A percentile compares a stretch with the other conserved stretches of the same genome.
Conservation (phyloP, 2,888 invertebrate species). For the Drosophila yooni region DNA sequence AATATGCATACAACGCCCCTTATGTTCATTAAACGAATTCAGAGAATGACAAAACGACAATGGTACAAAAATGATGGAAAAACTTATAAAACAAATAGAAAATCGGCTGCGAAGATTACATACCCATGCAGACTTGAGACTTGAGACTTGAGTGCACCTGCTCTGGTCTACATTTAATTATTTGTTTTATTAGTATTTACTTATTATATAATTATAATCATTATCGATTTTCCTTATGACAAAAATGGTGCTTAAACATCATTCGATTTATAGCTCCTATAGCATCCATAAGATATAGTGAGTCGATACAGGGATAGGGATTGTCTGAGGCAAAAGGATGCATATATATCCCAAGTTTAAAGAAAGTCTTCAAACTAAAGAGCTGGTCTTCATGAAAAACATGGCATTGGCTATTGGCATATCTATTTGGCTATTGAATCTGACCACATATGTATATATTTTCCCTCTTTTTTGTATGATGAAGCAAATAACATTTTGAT, state of each 20-base stretch:
- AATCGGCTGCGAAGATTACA: background rate
- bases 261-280: background rate
- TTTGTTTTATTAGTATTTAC: background rate
- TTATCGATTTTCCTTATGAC: background rate
- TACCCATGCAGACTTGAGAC: background rate
- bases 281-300: background rate
- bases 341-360: background rate
- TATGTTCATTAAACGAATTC: background rate
- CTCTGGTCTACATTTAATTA: background rate
- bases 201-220: no score
- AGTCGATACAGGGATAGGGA: background rate
- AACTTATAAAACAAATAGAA: background rate
- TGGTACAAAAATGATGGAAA: background rate
- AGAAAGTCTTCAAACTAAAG: background rate
- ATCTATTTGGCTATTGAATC: rapidly evolving
- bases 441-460: background rate
- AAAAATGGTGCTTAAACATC: rapidly evolving
- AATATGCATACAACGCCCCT: slow-evolving; percentile 1
- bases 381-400: background rate
- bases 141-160: background rate
- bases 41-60: background rate
- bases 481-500: background rate
- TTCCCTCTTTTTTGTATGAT: background rate
- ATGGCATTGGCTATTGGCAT: rapidly evolving
- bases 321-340: background rate